Conservation (phyloP, 2,113 vertebrate genomes). For the Paedocypris sp. region DNA sequence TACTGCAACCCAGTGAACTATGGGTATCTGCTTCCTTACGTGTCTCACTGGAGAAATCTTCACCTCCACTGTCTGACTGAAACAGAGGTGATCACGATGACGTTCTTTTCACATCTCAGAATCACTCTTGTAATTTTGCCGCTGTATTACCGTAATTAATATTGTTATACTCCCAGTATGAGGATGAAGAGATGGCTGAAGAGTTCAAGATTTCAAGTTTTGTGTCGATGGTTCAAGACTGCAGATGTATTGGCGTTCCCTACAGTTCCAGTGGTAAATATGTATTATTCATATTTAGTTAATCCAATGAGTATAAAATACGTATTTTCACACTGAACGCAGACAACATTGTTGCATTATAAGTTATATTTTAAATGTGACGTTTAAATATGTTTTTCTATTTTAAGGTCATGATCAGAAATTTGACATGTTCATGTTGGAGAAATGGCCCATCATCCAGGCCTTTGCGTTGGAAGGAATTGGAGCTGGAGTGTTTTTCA, state of each 20-base stretch:
- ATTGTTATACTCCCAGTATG: slow-evolving; percentile 78
- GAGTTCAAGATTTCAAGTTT: slow-evolving; percentile 98
- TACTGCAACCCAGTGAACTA: slow-evolving; percentile 97
- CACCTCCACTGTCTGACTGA: slow-evolving; percentile 90
- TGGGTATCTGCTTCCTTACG: slow-evolving; percentile 74
- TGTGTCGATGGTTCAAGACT: slow-evolving; percentile 90
- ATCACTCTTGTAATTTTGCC: background rate
- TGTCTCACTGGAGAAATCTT: slow-evolving; percentile 91
- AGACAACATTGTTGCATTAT: too few relatives aligned
- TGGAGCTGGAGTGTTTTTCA: slow-evolving; percentile 91
- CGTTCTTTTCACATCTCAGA: background rate
- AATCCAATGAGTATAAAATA: too few relatives aligned
- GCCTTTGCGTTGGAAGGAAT: slow-evolving; percentile 94
- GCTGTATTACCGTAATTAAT: too few relatives aligned
- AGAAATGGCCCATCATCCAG: slow-evolving; percentile 95
- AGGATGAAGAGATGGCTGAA: slow-evolving; percentile 91
- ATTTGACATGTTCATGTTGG: slow-evolving; percentile 93
- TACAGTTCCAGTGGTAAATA: slow-evolving; percentile 79
- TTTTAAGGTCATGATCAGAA: slow-evolving; percentile 86
- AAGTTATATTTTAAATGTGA: too few relatives aligned
- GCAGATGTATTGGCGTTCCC: slow-evolving; percentile 80
- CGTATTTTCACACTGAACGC: too few relatives aligned
- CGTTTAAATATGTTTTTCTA: slow-evolving; percentile 16
- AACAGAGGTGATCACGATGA: slow-evolving; percentile 68
- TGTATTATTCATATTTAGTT: background rate